These are phyloP conservation scores for Rhinogobius similis DNA, from an alignment of 2,113 vertebrate genomes.

Conservation along the genomic window DNA sequence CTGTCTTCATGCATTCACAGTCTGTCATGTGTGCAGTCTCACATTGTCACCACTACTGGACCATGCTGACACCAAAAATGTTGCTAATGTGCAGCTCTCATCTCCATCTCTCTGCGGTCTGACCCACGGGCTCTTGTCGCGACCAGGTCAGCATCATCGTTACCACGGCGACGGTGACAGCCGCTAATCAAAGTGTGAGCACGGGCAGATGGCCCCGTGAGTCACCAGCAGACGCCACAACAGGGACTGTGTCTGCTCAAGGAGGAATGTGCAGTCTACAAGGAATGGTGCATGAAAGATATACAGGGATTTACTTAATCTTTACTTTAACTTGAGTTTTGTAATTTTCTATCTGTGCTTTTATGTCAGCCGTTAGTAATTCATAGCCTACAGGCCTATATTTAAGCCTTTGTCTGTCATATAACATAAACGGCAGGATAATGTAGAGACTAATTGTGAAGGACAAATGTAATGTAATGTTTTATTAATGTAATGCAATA, in stretches of 20 bases:
- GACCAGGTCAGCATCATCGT: slow-evolving; percentile 54
- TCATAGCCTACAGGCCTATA: background rate
- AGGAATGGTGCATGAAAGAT: background rate
- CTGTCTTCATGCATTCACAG: background rate
- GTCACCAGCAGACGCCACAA: slow-evolving; percentile 39
- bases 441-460: no score
- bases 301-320: background rate
- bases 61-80: slow-evolving; percentile 16
- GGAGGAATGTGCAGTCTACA: background rate
- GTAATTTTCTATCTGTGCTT: background rate
- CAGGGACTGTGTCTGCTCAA: slow-evolving; percentile 13
- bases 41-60: slow-evolving; percentile 11
- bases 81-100: slow-evolving; percentile 21
- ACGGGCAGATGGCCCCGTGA: slow-evolving; percentile 44
- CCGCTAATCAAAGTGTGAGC: slow-evolving; percentile 58
- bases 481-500: no score
- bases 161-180: slow-evolving; percentile 41
- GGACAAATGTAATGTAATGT: no score
- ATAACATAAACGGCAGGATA: no score
- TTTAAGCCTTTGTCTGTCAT: no score
- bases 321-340: no score
- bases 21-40: background rate
- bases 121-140: slow-evolving; percentile 36
- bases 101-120: slow-evolving; percentile 12
- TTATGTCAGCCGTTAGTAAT: background rate